Conservation (phyloP, 2,888 invertebrate genomes). For the Tyria jacobaeae region DNA sequence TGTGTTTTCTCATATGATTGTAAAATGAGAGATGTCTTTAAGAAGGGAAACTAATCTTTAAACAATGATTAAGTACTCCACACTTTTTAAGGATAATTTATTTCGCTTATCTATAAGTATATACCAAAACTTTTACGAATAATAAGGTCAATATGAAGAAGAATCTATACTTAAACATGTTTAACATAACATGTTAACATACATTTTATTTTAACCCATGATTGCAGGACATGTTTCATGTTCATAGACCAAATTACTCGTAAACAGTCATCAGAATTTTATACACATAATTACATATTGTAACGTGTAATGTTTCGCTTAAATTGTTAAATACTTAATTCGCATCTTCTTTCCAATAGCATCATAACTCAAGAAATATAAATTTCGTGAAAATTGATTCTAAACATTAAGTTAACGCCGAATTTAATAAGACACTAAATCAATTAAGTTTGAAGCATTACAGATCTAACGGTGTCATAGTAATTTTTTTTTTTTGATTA, state of each 20-base stretch:
- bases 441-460: too few relatives aligned
- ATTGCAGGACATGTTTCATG: not conserved
- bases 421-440: too few relatives aligned
- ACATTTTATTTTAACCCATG: not conserved
- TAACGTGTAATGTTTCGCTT: conserved; percentile 34
- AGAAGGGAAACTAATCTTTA: too few relatives aligned
- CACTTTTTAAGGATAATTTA: conserved; percentile 50
- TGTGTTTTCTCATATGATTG: too few relatives aligned
- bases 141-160: conserved; percentile 8
- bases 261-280: conserved; percentile 25
- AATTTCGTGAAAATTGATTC: too few relatives aligned
- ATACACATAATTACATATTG: conserved; percentile 45
- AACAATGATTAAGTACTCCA: conserved; percentile 40
- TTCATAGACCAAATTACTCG: conserved; percentile 29
- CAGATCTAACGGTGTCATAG: too few relatives aligned
- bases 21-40: too few relatives aligned
- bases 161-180: not conserved
- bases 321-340: too few relatives aligned
- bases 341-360: too few relatives aligned
- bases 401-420: too few relatives aligned
- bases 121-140: conserved; percentile 29
- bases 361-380: too few relatives aligned
- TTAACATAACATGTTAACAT: not conserved
- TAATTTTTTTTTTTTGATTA: too few relatives aligned
- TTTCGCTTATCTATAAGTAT: conserved; percentile 43